A percentile compares a stretch with the other conserved stretches of the same genome.
Conservation (phyloP, 1,140 invertebrate species). For the Himalopsyche phryganea region DNA sequence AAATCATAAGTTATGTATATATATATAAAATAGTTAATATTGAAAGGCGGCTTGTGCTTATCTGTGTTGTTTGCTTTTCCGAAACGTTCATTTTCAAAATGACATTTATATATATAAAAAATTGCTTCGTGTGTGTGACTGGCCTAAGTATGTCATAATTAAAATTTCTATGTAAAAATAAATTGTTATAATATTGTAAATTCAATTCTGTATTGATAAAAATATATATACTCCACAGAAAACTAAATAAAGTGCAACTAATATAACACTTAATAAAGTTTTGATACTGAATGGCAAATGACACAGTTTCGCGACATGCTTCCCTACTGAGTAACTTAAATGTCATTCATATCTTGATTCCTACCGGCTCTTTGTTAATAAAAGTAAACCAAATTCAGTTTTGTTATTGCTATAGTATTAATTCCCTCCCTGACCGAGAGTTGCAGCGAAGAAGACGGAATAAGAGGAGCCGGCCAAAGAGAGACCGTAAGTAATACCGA, state of each 20-base stretch:
- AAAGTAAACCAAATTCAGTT: constrained; percentile 31
- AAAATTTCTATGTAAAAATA: not conserved
- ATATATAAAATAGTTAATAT: constrained; percentile 29
- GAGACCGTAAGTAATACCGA: too few relatives aligned
- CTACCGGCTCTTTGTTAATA: constrained; percentile 36
- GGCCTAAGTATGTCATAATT: constrained; percentile 13
- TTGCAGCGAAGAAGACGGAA: too few relatives aligned
- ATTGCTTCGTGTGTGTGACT: constrained; percentile 9
- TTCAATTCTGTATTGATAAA: not conserved
- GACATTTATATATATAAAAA: not conserved
- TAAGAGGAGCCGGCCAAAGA: too few relatives aligned
- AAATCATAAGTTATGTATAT: constrained; percentile 32
- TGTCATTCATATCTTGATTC: constrained; percentile 36
- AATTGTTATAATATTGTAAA: constrained; percentile 13
- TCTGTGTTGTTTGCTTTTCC: constrained; percentile 29
- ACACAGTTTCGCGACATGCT: constrained; percentile 27
- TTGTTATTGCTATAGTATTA: not conserved
- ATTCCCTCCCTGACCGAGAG: not conserved
- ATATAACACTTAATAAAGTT: not conserved
- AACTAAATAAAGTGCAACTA: not conserved
- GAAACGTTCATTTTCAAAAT: not conserved
- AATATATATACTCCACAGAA: not conserved
- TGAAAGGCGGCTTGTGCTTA: constrained; percentile 19
- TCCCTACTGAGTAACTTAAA: constrained; percentile 31
- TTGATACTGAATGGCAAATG: constrained; percentile 19